Conservation (phyloP, 2,797 vertebrate species). For the Capromys pilorides region DNA sequence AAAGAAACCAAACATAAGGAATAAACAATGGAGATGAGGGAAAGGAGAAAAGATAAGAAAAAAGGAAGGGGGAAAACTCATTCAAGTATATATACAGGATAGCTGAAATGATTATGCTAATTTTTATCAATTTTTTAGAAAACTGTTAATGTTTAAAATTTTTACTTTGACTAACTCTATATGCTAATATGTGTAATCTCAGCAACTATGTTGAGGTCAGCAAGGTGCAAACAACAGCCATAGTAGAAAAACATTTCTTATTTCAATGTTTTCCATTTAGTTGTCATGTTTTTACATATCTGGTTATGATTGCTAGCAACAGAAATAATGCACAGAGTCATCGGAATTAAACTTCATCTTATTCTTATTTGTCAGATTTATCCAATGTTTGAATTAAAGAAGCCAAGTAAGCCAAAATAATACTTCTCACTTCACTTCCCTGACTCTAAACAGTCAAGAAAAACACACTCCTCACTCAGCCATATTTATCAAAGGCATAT, state of each 20-base stretch:
- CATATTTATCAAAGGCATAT: neutral
- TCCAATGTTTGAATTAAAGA: neutral
- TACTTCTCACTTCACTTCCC: neutral
- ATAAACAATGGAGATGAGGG: no score
- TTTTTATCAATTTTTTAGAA: no score
- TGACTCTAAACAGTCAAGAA: neutral
- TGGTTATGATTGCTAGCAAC: neutral
- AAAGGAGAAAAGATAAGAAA: no score
- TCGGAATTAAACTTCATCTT: slow-evolving; percentile 55
- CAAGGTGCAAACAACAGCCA: no score
- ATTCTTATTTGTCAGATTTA: neutral
- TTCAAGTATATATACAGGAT: no score
- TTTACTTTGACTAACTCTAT: no score
- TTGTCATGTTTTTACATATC: neutral
- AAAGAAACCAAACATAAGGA: no score
- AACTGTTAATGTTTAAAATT: no score
- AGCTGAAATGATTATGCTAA: no score
- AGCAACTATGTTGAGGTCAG: no score
- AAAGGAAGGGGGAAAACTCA: no score
- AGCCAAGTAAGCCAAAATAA: slow-evolving; percentile 6
- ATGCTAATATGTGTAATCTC: no score
- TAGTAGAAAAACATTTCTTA: neutral
- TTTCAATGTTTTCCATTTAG: neutral
- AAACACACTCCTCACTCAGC: neutral
- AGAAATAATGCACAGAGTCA: neutral